Percentiles rank a stretch among this genome's conserved stretches.
Conservation (phyloP, 2,888 invertebrate species). For the Tetropium fuscum region DNA sequence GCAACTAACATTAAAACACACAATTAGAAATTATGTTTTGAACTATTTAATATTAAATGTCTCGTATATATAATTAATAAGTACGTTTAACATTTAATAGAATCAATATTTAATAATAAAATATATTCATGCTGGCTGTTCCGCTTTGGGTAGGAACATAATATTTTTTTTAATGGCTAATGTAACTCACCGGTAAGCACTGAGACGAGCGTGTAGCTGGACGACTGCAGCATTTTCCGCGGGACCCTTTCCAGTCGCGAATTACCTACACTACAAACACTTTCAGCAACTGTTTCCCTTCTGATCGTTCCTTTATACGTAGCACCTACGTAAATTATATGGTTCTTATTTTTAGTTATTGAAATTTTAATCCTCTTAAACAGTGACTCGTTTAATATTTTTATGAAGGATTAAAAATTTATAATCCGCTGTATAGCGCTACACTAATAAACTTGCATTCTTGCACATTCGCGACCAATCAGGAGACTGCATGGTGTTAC, state of each 20-base stretch:
- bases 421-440: not conserved
- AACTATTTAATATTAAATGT: too few relatives aligned
- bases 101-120: too few relatives aligned
- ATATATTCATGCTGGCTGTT: too few relatives aligned
- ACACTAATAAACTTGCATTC: too few relatives aligned
- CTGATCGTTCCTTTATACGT: not conserved
- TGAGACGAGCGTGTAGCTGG: not conserved
- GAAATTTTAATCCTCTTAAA: not conserved
- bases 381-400: not conserved
- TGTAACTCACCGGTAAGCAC: not conserved
- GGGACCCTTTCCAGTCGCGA: not conserved
- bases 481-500: too few relatives aligned
- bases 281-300: not conserved
- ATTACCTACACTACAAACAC: not conserved
- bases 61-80: too few relatives aligned
- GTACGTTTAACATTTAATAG: too few relatives aligned
- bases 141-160: too few relatives aligned
- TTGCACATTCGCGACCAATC: too few relatives aligned
- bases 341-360: not conserved
- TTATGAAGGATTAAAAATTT: constrained; percentile 9
- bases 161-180: not conserved
- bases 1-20: too few relatives aligned
- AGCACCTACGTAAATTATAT: not conserved
- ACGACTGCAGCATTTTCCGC: constrained; percentile 3
- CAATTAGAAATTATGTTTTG: too few relatives aligned